phyloP scores from a whole-genome alignment of 2,797 vertebrate species.

The Anguilla megastoma region DNA sequence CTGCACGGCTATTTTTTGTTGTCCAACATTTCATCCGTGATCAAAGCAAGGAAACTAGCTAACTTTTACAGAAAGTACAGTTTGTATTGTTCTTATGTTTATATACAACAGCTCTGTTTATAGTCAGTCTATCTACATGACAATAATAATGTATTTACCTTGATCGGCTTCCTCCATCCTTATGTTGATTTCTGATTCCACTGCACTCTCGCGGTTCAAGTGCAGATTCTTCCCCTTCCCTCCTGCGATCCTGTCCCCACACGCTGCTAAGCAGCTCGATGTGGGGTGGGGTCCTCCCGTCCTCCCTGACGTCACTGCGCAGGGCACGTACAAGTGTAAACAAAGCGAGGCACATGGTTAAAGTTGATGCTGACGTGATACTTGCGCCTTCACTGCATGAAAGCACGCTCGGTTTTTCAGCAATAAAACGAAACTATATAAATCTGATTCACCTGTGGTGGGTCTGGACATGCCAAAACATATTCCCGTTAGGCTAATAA shows the following conservation, averaged over 20 bases:
- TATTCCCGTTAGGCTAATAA: not conserved
- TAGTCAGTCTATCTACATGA: not conserved
- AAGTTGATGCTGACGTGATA: slow-evolving; percentile 41
- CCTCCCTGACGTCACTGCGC: slow-evolving; percentile 62
- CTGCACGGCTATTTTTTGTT: not conserved
- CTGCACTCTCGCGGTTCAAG: slow-evolving; percentile 40
- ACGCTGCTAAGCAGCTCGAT: slow-evolving; percentile 60
- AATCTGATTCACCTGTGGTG: not conserved
- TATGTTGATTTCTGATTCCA: slow-evolving; percentile 32
- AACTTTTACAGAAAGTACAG: slow-evolving; percentile 50
- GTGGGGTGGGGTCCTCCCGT: slow-evolving; percentile 61
- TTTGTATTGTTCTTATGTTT: not conserved
- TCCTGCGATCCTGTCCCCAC: slow-evolving; percentile 59
- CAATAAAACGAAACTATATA: not conserved
- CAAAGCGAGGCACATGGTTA: slow-evolving; percentile 68
- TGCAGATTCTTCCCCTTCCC: slow-evolving; percentile 51
- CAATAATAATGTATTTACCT: slow-evolving; percentile 57
- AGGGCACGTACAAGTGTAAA: slow-evolving; percentile 67
- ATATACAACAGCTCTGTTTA: not conserved
- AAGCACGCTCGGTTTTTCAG: not conserved
- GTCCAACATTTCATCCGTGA: slow-evolving; percentile 9
- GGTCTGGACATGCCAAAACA: not conserved
- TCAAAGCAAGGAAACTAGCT: slow-evolving; percentile 48
- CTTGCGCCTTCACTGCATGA: not conserved
- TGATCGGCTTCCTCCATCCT: slow-evolving; percentile 70